Conservation (phyloP, 2,797 vertebrate species). For the Diplodus sargus region DNA sequence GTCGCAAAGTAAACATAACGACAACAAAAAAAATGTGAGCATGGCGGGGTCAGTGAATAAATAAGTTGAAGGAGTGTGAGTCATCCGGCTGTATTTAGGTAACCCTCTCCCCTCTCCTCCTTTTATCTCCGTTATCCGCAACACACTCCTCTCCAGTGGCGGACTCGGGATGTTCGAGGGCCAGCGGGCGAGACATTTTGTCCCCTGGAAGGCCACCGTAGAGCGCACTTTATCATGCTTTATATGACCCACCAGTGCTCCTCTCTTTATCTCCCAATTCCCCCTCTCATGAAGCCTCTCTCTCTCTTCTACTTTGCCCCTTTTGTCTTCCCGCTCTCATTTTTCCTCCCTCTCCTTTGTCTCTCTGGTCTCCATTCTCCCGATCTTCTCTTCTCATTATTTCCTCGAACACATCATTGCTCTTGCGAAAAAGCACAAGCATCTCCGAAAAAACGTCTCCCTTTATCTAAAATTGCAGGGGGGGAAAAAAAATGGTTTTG, state of each 20-base stretch:
- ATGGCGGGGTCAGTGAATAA: constrained; percentile 44
- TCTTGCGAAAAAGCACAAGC: not conserved
- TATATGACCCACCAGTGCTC: not conserved
- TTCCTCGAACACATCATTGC: constrained; percentile 25
- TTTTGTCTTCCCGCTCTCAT: not conserved
- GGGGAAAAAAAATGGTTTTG: not conserved
- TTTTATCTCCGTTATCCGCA: constrained; percentile 10
- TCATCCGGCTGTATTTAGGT: constrained; percentile 39
- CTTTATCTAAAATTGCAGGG: not conserved
- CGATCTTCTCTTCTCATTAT: constrained; percentile 31
- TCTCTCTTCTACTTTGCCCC: not conserved
- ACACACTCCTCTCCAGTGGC: not conserved
- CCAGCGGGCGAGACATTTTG: too few relatives aligned
- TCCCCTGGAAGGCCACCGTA: too few relatives aligned
- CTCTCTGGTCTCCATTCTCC: constrained; percentile 11
- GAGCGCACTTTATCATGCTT: too few relatives aligned
- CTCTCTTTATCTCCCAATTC: constrained; percentile 12
- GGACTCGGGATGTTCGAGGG: too few relatives aligned
- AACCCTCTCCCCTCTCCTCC: constrained; percentile 17
- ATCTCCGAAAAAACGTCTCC: not conserved
- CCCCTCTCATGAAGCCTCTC: not conserved
- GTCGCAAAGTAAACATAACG: constrained; percentile 30
- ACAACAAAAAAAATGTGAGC: not conserved
- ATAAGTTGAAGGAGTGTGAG: constrained; percentile 36
- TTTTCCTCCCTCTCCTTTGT: not conserved